phyloP scores from a whole-genome alignment of 2,888 invertebrate genomes.

The Shargacucullia verbasci region DNA sequence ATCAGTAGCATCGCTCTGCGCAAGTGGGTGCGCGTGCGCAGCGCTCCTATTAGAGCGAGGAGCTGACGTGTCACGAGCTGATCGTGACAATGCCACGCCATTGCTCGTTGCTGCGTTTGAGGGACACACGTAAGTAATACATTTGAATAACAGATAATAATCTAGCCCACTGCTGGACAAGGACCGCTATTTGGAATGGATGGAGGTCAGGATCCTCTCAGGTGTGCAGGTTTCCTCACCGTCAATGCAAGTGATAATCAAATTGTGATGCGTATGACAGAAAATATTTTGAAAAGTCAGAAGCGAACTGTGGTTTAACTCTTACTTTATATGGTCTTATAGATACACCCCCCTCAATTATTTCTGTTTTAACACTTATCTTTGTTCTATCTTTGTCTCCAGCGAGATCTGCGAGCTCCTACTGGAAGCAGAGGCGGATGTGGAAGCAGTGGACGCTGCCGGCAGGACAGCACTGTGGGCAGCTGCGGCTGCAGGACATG shows the following conservation, averaged over 20 bases:
- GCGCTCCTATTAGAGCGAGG: constrained; percentile 92
- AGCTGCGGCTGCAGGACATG: constrained; percentile 97
- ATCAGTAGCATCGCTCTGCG: constrained; percentile 96
- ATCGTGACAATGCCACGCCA: constrained; percentile 96
- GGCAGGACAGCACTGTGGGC: constrained; percentile 97
- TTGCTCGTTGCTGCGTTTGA: constrained; percentile 96
- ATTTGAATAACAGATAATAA: too few species aligned
- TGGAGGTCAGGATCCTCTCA: too few species aligned
- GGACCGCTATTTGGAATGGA: too few species aligned
- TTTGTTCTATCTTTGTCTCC: constrained; percentile 2
- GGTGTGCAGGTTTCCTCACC: too few species aligned
- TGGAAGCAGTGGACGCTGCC: constrained; percentile 94
- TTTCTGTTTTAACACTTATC: too few species aligned
- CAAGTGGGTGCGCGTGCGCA: constrained; percentile 90
- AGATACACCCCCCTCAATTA: too few species aligned
- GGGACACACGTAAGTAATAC: constrained; percentile 92
- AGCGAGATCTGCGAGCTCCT: constrained; percentile 97
- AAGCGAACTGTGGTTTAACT: too few species aligned
- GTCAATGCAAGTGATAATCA: too few species aligned
- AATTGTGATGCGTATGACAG: too few species aligned
- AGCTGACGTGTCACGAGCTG: constrained; percentile 94
- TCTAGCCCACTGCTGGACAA: too few species aligned
- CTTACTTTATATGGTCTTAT: too few species aligned
- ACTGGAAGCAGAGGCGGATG: constrained; percentile 97
- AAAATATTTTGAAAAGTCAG: too few species aligned